Conservation (phyloP, 2,888 invertebrate species). For the Ophion ventricosus region DNA sequence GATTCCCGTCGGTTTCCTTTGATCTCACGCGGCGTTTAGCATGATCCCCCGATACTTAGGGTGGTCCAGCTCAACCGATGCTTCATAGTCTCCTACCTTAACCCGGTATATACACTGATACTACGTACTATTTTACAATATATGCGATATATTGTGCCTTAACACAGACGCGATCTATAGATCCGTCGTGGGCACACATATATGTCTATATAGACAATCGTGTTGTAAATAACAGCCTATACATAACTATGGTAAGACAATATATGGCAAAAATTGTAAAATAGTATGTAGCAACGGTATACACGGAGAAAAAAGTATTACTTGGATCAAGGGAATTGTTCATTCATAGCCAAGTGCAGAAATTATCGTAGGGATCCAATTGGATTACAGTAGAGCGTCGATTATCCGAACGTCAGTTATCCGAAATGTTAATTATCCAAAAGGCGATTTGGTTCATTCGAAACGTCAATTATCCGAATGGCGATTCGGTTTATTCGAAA, state of each 20-base stretch:
- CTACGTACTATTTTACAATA: slow-evolving; percentile 54
- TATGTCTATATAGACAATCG: background rate
- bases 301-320: background rate
- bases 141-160: slow-evolving; percentile 42
- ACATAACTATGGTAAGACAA: background rate
- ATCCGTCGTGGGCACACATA: background rate
- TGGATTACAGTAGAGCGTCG: too few species aligned
- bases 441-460: too few species aligned
- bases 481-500: too few species aligned
- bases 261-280: background rate
- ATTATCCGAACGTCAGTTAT: too few species aligned
- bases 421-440: too few species aligned
- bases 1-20: slow-evolving; percentile 82
- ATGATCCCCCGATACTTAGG: slow-evolving; percentile 82
- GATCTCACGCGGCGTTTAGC: slow-evolving; percentile 82
- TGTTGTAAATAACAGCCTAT: background rate
- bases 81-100: slow-evolving; percentile 46
- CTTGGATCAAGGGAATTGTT: background rate
- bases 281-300: background rate
- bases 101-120: slow-evolving; percentile 32
- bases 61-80: slow-evolving; percentile 67
- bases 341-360: too few species aligned
- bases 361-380: too few species aligned
- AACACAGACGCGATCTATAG: slow-evolving; percentile 1
- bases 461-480: too few species aligned